Percentiles rank a stretch among this genome's conserved stretches.
Conservation (phyloP, 2,113 vertebrate species). For the Perca flavescens region DNA sequence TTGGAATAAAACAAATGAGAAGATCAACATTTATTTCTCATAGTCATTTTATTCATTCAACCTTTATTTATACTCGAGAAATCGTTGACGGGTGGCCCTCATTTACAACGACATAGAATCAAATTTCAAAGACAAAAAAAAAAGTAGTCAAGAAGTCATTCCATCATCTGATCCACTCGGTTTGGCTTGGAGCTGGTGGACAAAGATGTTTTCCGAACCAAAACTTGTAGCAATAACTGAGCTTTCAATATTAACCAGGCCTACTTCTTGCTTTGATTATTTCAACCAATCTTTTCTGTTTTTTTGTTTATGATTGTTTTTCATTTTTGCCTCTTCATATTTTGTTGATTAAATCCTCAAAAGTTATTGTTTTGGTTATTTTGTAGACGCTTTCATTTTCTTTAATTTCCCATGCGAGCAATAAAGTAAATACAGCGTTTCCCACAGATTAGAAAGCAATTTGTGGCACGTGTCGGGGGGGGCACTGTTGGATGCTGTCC, state of each 20-base stretch:
- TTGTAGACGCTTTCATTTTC: not conserved
- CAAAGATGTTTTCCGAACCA: not conserved
- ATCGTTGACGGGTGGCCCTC: too few species aligned
- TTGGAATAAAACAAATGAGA: not conserved
- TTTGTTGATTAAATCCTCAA: not conserved
- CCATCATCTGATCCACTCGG: not conserved
- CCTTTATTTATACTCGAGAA: too few species aligned
- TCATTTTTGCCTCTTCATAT: not conserved
- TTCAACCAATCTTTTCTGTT: not conserved
- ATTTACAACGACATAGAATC: too few species aligned
- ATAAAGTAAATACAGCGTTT: too few species aligned
- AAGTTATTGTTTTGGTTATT: not conserved
- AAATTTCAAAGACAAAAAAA: too few species aligned
- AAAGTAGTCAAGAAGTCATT: not conserved
- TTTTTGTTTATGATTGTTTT: not conserved
- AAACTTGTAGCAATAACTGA: too few species aligned
- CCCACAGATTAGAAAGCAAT: too few species aligned
- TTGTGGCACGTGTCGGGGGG: too few species aligned
- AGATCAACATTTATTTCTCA: not conserved
- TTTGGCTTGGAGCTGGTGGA: not conserved
- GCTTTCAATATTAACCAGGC: not conserved
- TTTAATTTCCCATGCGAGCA: not conserved
- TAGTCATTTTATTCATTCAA: too few species aligned
- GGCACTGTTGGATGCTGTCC: too few species aligned
- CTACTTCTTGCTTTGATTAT: not conserved